Evolutionary conservation across 2,113 vertebrate species (phyloP).

Genomic region (Dendrocopos noguchii): DNA sequence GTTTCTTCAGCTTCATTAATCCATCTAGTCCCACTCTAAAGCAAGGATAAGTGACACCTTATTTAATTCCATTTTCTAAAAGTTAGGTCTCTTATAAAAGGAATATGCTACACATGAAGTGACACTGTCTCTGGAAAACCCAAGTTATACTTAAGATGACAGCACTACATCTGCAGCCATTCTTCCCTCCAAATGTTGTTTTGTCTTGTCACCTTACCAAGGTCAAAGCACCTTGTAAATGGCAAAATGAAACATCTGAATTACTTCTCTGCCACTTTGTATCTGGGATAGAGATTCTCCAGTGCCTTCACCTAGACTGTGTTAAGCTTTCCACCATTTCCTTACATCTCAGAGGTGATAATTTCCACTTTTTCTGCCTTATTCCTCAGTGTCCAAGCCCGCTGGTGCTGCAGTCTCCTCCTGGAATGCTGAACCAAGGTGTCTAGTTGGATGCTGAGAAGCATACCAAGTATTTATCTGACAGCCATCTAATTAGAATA

Average conservation of each 20-base stretch:
- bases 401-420: background rate
- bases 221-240: background rate
- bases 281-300: background rate
- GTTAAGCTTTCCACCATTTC: background rate
- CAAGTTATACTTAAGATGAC: background rate
- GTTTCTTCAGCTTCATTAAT: background rate
- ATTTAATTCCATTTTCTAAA: constrained; percentile 12
- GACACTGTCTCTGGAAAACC: background rate
- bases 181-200: background rate
- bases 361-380: background rate
- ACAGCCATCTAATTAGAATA: background rate
- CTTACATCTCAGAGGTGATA: background rate
- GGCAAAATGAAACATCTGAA: background rate
- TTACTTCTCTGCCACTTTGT: background rate
- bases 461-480: background rate
- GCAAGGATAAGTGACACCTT: constrained; percentile 1
- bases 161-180: background rate
- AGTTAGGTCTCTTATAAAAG: constrained; percentile 9
- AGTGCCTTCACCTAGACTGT: background rate
- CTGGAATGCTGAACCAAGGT: accelerated
- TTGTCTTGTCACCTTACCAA: background rate
- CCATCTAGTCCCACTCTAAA: constrained; percentile 48
- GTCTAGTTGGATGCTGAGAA: background rate
- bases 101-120: constrained; percentile 17
- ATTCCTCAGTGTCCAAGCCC: background rate